Base-by-base conservation (phyloP, 2,888 invertebrate genomes). In the Idaea dimidiata region DNA sequence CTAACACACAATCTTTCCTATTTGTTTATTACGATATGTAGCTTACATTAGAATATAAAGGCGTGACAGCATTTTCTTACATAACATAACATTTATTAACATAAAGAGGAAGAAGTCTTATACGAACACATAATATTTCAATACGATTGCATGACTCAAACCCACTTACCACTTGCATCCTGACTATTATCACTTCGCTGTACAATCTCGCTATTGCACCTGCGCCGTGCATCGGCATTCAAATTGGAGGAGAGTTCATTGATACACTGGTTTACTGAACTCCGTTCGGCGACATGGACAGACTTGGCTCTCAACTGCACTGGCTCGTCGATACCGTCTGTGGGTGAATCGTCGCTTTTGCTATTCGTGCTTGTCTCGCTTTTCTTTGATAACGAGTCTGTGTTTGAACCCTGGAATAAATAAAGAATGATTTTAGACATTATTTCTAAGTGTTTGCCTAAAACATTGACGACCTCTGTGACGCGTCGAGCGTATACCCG, bases 171-270 rank as follows among this genome's bases (percentile, higher is more conserved):
- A 81, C 76, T 87, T 74, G 71, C 76, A 71, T 88, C 82, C 85
- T 89, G 79, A 84, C 86, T 82, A 75, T 77, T 82, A 61, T 91
- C 90, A 74, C 77, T 85, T 75, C 87, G 82, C 73, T 88, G 88
- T 18, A 93, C 88, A 70, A 93, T 84, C 80, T 93, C 93, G 79
- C 93, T 93, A 65, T 91, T 90, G 68, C 93, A 93, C 66, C 93
- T 84, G 73, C 93, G 89, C 60, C 88, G 76, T 24, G 84, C 88
- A 65, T 91, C 92, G 1, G 85, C 87, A 24, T 85, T 88, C 59
- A 93, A 77, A 70, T 92, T 93, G n/a, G 93, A 89, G 54, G 95
- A 95, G 71, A 96, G 86, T 81, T 96, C 96, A 75, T 94, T 95
- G 72, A 96, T 95, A 81, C 96, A 96, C 84, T 96, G 95, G 76